Conservation (phyloP, 2,797 vertebrate species). For the Sternotherus odoratus region DNA sequence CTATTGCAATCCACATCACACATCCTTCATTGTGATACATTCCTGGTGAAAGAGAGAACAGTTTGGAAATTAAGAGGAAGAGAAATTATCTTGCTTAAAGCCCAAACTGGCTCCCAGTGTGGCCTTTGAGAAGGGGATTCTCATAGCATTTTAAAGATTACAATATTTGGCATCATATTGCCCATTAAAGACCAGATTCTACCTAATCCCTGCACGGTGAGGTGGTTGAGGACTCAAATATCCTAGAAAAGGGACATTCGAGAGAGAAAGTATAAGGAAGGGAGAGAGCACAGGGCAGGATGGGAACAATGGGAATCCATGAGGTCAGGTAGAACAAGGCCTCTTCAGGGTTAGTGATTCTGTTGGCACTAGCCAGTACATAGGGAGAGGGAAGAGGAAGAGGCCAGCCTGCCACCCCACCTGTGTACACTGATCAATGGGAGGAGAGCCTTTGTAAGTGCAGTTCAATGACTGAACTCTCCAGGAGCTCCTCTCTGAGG, state of each 20-base stretch:
- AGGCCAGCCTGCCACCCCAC: not conserved
- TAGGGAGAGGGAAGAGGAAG: not conserved
- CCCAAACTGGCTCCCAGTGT: not conserved
- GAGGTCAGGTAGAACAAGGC: not conserved
- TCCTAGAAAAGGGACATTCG: not conserved
- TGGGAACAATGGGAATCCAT: not conserved
- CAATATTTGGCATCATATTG: not conserved
- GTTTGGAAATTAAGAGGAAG: not conserved
- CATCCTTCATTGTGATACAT: not conserved
- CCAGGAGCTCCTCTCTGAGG: not conserved
- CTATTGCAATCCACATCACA: not conserved
- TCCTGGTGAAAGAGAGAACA: not conserved
- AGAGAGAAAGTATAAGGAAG: not conserved
- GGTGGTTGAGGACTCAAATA: not conserved
- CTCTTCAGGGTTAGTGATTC: not conserved
- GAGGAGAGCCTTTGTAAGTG: not conserved
- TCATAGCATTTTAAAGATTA: not conserved
- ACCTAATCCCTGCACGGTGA: not conserved
- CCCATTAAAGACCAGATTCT: not conserved
- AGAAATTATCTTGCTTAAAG: not conserved
- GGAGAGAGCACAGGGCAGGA: not conserved
- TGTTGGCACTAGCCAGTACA: not conserved
- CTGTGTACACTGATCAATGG: not conserved
- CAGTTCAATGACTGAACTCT: accelerated
- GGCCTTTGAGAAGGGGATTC: not conserved